Conservation (phyloP, 2,888 invertebrate genomes). For the Lasioglossum lativentre region DNA sequence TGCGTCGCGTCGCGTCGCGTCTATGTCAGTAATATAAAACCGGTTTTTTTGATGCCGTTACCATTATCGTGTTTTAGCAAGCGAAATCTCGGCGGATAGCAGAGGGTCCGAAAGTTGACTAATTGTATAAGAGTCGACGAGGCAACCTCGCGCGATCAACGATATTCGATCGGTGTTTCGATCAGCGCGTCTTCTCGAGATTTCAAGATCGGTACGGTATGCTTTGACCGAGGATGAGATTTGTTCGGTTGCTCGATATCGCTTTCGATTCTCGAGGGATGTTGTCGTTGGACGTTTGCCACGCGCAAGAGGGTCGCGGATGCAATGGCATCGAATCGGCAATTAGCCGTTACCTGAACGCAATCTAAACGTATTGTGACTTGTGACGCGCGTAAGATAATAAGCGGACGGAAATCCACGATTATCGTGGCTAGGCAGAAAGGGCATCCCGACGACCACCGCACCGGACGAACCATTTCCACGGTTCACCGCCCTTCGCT, state of each 20-base stretch:
- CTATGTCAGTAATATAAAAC: constrained; percentile 52
- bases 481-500: constrained; percentile 81
- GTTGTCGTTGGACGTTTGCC: background rate
- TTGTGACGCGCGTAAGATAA: constrained; percentile 77
- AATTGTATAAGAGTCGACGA: background rate
- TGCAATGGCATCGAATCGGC: constrained; percentile 40
- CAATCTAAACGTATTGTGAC: constrained; percentile 74
- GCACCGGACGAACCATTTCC: constrained; percentile 84
- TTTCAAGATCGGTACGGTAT: background rate
- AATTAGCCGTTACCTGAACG: constrained; percentile 67
- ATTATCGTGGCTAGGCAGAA: constrained; percentile 82
- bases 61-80: constrained; percentile 55
- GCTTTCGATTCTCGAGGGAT: background rate
- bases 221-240: background rate
- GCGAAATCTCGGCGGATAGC: constrained; percentile 19
- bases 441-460: constrained; percentile 78
- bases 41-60: constrained; percentile 72
- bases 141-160: background rate
- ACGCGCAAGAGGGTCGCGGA: background rate
- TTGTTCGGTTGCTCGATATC: background rate
- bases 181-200: background rate
- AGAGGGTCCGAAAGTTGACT: background rate
- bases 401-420: constrained; percentile 82
- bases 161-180: background rate
- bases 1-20: background rate